Evolutionary conservation across 1,140 invertebrate genomes (phyloP).

Genomic region (Hyles vespertilio): DNA sequence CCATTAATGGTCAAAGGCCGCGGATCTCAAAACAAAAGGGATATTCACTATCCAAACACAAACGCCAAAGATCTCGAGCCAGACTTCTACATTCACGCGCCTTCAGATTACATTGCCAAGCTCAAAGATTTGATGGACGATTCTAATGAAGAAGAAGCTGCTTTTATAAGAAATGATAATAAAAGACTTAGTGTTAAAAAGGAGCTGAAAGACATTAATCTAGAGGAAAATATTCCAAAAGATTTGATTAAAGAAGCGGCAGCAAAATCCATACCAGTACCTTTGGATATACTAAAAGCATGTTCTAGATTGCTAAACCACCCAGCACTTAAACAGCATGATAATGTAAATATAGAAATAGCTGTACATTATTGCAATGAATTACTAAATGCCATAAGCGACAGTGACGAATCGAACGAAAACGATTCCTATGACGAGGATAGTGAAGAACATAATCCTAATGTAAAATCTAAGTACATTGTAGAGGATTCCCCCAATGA

Average conservation of each 20-base stretch:
- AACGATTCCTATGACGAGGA: not conserved
- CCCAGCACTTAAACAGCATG: no score
- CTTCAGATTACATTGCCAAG: no score
- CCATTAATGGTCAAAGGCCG: not conserved
- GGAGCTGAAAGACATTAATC: not conserved
- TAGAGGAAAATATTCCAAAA: not conserved
- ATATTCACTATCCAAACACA: not conserved
- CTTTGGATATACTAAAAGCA: not conserved
- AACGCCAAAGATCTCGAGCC: no score
- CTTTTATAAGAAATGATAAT: not conserved
- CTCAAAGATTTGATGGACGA: no score
- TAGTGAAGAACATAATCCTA: not conserved
- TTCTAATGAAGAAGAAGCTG: no score
- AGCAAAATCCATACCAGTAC: not conserved
- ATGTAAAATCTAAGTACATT: no score
- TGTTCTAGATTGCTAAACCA: not conserved
- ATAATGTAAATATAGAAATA: not conserved
- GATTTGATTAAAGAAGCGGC: not conserved
- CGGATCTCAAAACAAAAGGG: not conserved
- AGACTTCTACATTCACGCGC: no score
- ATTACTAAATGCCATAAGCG: not conserved
- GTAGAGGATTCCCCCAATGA: not conserved
- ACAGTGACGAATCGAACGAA: not conserved
- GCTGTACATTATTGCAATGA: not conserved
- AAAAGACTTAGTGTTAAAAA: not conserved